Base-by-base conservation (phyloP, 64 coral and sea anemone genomes). In the Actinia tenebrosa region DNA sequence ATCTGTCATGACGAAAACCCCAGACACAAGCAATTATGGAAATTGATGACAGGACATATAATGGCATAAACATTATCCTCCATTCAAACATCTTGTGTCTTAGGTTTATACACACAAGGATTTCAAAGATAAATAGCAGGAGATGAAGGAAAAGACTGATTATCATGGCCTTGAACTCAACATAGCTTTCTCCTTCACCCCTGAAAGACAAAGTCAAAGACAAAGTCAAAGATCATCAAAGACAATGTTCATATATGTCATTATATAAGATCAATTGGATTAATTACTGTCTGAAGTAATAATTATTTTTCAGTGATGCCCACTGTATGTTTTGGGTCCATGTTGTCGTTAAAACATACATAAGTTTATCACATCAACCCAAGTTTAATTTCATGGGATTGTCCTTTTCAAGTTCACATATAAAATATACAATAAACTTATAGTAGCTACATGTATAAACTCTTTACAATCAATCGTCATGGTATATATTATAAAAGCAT, bases 91-190 rank as follows among this genome's bases (percentile, higher is more conserved):
- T 64, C 8, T 87, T 63, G 2, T 82, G 83, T 45, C 83, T 79
- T 44, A 99, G 86, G 64, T 99, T 99, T 69, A 95, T 87, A 58
- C 97, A 99, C 58, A 99, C 72, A 85, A 99, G 81, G 45, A 99
- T 83, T 77, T 99, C 97, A 93, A 99, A 99, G 82, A 95, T 78
- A 79, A 99, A 58, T 23, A 99, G 75, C 45, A 99, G 68, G 44
- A 95, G 56, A 95, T 99, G 97, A 16, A 99, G 87, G 10, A 87
- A 78, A 60, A 99, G 66, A 66, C 93, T 91, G 58, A 99, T 95
- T 16, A 99, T 89, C 97, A 99, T 99, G 2, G 97, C 97, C 83
- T 99, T 99, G 88, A 99, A 99, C 44, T 99, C 93, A 47, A 92
- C 42, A 60, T 95, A 86, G 44, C 97, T 94, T 80, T 95, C 93